Evolutionary conservation across 2,113 vertebrate genomes (phyloP).

Genomic region (Gymnogyps californianus): DNA sequence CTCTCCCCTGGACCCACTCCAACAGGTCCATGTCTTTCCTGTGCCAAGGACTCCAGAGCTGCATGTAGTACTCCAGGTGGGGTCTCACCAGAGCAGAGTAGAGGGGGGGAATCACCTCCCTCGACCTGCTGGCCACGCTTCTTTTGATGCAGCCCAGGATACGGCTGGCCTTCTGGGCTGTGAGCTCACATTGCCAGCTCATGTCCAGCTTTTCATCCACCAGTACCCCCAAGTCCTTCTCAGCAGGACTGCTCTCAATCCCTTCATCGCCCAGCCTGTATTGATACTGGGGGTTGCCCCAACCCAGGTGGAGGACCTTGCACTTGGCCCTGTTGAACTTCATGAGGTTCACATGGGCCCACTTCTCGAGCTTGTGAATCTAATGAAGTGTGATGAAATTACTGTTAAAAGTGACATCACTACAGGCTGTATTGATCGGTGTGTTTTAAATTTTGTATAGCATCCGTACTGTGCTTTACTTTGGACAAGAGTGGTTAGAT

Average conservation of each 20-base stretch:
- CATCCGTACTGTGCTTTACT: neutral
- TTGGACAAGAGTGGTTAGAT: neutral
- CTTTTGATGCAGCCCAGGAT: neutral
- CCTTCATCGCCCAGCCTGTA: neutral
- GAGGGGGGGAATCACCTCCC: too few species aligned
- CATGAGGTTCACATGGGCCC: neutral
- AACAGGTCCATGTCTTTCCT: too few species aligned
- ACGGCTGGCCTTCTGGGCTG: neutral
- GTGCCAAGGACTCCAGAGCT: too few species aligned
- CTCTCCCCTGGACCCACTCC: too few species aligned
- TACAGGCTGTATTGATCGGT: neutral
- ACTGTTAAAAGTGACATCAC: neutral
- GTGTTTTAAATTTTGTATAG: neutral
- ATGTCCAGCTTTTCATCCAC: neutral
- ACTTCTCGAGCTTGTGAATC: neutral
- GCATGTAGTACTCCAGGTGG: too few species aligned
- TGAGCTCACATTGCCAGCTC: rapidly evolving
- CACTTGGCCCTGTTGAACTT: neutral
- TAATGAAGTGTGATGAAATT: neutral
- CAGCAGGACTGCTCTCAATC: neutral
- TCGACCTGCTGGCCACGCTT: too few species aligned
- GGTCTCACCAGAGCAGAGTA: too few species aligned
- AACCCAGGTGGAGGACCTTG: neutral
- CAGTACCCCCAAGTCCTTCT: neutral
- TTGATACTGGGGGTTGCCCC: rapidly evolving